These are phyloP conservation scores for Prionailurus bengalensis DNA, from an alignment of 2,113 vertebrate genomes.

Conservation along the genomic window DNA sequence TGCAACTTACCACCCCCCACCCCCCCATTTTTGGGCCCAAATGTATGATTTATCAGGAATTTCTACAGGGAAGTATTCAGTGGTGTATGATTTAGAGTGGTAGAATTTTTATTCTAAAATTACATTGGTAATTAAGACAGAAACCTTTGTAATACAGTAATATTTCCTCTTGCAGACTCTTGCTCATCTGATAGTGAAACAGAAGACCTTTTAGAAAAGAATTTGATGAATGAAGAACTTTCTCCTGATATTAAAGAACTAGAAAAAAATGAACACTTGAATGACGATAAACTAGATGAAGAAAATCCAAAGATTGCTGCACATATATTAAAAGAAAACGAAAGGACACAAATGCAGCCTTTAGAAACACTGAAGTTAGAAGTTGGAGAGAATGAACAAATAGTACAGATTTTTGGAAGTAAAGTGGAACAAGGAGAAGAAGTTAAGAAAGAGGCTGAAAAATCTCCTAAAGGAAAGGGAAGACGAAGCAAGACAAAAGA, in stretches of 20 bases:
- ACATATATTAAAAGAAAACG: conserved; percentile 85
- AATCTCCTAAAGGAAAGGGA: conserved; percentile 92
- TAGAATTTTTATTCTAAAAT: conserved; percentile 33
- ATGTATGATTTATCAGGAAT: conserved; percentile 20
- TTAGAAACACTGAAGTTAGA: conserved; percentile 88
- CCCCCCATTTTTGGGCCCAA: background rate
- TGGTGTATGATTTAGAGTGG: background rate
- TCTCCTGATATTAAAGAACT: conserved; percentile 85
- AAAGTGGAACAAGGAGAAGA: conserved; percentile 87
- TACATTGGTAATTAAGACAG: background rate
- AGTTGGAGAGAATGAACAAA: conserved; percentile 87
- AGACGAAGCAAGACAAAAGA: conserved; percentile 92
- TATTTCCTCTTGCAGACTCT: conserved; percentile 86
- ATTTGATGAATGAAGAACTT: conserved; percentile 88
- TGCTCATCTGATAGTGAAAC: conserved; percentile 91
- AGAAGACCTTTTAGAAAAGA: conserved; percentile 90
- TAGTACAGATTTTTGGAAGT: conserved; percentile 87
- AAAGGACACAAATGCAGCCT: conserved; percentile 86
- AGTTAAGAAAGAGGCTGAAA: conserved; percentile 88
- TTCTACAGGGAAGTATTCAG: background rate
- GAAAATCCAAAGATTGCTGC: conserved; percentile 89
- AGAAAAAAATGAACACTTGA: conserved; percentile 85
- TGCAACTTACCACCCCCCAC: background rate
- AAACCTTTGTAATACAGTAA: background rate
- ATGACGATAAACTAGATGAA: conserved; percentile 84